phyloP scores from a whole-genome alignment of 1,140 invertebrate genomes.

The Gryon sp. region DNA sequence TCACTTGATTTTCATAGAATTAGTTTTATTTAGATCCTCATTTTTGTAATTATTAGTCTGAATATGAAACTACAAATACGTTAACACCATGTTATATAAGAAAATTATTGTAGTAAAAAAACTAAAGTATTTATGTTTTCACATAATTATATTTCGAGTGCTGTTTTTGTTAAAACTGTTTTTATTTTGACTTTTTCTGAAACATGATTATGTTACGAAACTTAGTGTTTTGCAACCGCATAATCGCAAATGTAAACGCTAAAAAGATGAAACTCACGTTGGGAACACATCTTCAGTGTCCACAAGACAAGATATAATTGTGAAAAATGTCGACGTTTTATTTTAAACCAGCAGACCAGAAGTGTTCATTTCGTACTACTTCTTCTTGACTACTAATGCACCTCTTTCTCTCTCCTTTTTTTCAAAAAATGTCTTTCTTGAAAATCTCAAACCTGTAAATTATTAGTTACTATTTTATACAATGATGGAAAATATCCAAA shows the following conservation, averaged over 20 bases:
- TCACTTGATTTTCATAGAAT: conserved; percentile 49
- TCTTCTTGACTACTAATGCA: conserved; percentile 37
- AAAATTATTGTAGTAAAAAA: too few species aligned
- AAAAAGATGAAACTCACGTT: conserved; percentile 22
- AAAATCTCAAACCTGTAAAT: conserved; percentile 42
- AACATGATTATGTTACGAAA: neutral
- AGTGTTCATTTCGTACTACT: conserved; percentile 48
- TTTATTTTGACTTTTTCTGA: too few species aligned
- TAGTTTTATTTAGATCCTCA: conserved; percentile 43
- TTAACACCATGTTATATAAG: too few species aligned
- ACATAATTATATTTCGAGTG: conserved; percentile 2
- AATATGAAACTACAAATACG: too few species aligned
- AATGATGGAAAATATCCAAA: too few species aligned
- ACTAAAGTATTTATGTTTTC: neutral
- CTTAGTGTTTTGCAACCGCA: neutral
- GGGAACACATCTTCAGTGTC: conserved; percentile 34
- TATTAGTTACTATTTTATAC: conserved; percentile 52
- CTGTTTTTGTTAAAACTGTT: neutral
- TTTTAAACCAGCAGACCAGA: conserved; percentile 58
- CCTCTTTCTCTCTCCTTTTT: conserved; percentile 23
- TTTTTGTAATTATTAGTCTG: conserved; percentile 25
- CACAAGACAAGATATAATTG: conserved; percentile 65
- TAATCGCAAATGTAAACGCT: conserved; percentile 7
- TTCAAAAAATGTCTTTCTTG: conserved; percentile 20
- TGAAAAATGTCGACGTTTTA: conserved; percentile 67